Evolutionary conservation across 2,797 vertebrate species (phyloP).

Genomic region (Anguilla marmorata): DNA sequence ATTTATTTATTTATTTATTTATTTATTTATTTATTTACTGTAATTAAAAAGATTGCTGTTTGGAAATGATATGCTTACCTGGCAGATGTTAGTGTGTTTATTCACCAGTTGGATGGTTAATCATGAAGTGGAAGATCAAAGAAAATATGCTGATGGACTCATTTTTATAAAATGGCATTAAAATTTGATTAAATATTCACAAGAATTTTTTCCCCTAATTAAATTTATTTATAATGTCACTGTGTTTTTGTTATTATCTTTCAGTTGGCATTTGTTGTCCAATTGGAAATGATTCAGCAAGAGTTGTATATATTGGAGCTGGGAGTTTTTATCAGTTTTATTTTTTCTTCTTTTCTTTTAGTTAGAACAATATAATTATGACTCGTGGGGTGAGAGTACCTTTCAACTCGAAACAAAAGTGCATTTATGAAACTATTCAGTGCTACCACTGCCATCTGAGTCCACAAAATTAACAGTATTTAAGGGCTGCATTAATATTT

Average conservation of each 20-base stretch:
- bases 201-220: too few relatives aligned
- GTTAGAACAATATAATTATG: neutral
- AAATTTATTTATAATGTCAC: neutral
- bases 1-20: neutral
- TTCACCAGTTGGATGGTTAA: neutral
- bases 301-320: neutral
- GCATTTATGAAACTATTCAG: constrained; percentile 9
- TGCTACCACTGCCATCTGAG: neutral
- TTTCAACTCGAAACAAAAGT: neutral
- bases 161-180: neutral
- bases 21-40: neutral
- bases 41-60: neutral
- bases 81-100: neutral
- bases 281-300: neutral
- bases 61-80: neutral
- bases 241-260: neutral
- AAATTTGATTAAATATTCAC: neutral
- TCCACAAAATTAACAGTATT: constrained; percentile 14
- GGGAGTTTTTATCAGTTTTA: neutral
- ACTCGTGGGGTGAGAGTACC: neutral
- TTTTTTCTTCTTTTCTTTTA: neutral
- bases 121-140: neutral
- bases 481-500: constrained; percentile 19
- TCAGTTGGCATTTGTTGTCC: neutral
- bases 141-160: neutral